Base-by-base conservation (phyloP, 1,140 invertebrate species). In the Neodiprion pinetum region DNA sequence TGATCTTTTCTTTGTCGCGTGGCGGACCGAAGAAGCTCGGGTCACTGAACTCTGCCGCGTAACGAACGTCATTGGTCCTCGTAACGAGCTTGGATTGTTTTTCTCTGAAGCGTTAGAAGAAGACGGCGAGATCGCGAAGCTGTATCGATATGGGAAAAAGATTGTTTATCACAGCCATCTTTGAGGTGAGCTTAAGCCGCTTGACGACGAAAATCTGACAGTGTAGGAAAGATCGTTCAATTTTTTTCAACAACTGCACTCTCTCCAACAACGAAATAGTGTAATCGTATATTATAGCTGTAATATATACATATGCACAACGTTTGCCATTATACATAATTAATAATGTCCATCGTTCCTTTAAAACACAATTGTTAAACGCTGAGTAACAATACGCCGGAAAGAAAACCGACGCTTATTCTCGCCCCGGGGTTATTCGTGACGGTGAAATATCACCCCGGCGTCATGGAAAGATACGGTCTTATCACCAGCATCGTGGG, bases 161-260 rank as follows among this genome's bases (percentile, higher is more conserved):
- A 40, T 40, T 40, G 28, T 40, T 40, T 40, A 40, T 40, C 28
- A 40, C 28, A 17, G 53, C 53, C 53, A 61, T 61, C 53, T 61
- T 61, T 17, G 11, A 61, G 4, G 11, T 3, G 4, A 61, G n/a
- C 11, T 12, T 14, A 9, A 14, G n/a, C 11, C 53, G 53, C 53
- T 61, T 69, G 40, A 69, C 67, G 67, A 23, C 40, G 67, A 69
- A 69, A 69, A 69, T 61, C 23, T 69, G 67, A 69, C 21, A 69
- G 17, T 7, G 61, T 12, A 23, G 4, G 8, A 48, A 71, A 17
- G 9, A n/a, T 7, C 70, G 40, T 76, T 78, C 73, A 75, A n/a
- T 73, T 72, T 76, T 81, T 76, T 76, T 76, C 76, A 81, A 81
- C 78, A 79, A 74, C 61, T 61, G 53, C 11, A 61, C n/a, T 5